A percentile compares a stretch with the other conserved stretches of the same genome.
Evolutionary conservation across 2,797 vertebrate genomes (phyloP).

Genomic region (Cephalopachus bancanus): DNA sequence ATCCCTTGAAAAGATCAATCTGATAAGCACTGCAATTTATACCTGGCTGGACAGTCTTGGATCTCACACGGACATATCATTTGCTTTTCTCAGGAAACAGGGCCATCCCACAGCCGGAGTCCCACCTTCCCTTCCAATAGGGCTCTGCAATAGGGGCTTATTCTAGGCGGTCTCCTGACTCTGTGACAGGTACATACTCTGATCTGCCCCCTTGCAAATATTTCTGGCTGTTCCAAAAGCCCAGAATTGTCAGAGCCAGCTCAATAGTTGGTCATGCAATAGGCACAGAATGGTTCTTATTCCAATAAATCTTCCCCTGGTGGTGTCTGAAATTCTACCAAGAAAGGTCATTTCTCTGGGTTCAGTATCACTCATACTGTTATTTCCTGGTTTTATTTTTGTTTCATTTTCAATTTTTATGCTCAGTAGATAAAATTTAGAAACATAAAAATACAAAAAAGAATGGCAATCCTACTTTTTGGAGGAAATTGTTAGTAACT

Average conservation of each 20-base stretch:
- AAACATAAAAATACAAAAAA: constrained; percentile 22
- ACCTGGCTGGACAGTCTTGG: neutral
- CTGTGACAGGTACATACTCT: neutral
- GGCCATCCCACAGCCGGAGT: too few relatives aligned
- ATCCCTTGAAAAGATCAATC: neutral
- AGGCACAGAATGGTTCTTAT: neutral
- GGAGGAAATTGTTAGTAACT: neutral
- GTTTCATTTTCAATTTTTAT: constrained; percentile 37
- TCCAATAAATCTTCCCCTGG: neutral
- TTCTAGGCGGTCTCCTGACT: neutral
- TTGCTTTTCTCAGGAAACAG: neutral
- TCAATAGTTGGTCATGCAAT: rapidly evolving
- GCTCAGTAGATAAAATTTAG: constrained; percentile 18
- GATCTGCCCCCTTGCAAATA: neutral
- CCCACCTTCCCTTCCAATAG: neutral
- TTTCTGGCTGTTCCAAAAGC: neutral
- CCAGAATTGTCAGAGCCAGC: neutral
- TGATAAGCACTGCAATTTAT: neutral
- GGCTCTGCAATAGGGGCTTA: too few relatives aligned
- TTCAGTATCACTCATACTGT: neutral
- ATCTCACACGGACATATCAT: rapidly evolving
- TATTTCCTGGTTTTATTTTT: neutral
- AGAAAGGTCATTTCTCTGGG: neutral
- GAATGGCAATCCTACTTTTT: neutral
- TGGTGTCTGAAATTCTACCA: neutral